phyloP scores from a whole-genome alignment of 1,140 invertebrate species.

The Drosophila bocki region DNA sequence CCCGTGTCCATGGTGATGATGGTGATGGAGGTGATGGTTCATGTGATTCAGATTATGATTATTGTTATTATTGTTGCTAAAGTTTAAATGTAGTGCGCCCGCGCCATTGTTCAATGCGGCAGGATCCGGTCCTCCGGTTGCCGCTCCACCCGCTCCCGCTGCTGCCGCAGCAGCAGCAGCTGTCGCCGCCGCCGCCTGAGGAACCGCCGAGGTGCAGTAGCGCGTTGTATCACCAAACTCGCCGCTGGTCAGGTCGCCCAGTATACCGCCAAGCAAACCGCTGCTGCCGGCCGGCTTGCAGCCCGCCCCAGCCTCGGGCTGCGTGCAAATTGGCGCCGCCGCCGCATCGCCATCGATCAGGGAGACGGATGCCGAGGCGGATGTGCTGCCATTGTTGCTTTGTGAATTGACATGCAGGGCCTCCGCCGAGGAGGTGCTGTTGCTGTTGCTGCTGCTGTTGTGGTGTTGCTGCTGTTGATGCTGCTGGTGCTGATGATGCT shows the following conservation, averaged over 20 bases:
- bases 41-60: conserved; percentile 76
- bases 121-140: conserved; percentile 6
- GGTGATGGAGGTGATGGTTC: conserved; percentile 68
- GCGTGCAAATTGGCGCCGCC: conserved; percentile 80
- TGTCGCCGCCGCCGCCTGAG: conserved; percentile 23
- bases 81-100: conserved; percentile 81
- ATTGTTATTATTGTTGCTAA: conserved; percentile 83
- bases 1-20: conserved; percentile 45
- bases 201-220: conserved; percentile 82
- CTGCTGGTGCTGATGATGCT: conserved; percentile 18
- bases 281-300: conserved; percentile 74
- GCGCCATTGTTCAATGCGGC: conserved; percentile 64
- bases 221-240: conserved; percentile 84
- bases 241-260: conserved; percentile 80
- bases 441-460: conserved; percentile 61
- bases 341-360: conserved; percentile 80
- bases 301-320: conserved; percentile 72
- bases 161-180: not conserved
- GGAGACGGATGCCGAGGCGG: conserved; percentile 46
- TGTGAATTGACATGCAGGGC: conserved; percentile 72
- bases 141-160: conserved; percentile 3
- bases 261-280: conserved; percentile 74
- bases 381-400: conserved; percentile 59
- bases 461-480: conserved; percentile 34
- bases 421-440: conserved; percentile 61